These are phyloP conservation scores for Perithous albicinctus DNA, from an alignment of 2,888 invertebrate species.

Conservation along the genomic window DNA sequence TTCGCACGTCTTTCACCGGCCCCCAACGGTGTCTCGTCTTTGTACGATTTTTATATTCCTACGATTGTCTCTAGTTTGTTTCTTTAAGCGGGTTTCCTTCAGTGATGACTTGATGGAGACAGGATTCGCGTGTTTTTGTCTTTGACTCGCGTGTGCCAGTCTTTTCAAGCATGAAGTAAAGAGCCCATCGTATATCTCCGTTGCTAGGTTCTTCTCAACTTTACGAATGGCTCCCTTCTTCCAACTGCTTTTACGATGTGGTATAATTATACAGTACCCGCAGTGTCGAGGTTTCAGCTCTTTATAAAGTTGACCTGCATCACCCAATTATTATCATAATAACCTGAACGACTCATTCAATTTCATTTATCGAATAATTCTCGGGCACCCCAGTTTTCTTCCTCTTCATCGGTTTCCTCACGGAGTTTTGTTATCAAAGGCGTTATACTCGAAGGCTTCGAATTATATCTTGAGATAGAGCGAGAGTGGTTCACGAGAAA, in stretches of 20 bases:
- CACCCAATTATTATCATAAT: not conserved
- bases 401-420: slow-evolving; percentile 14
- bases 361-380: slow-evolving; percentile 30
- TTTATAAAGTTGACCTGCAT: slow-evolving; percentile 1
- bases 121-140: slow-evolving; percentile 18
- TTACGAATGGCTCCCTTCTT: slow-evolving; percentile 29
- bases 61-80: slow-evolving; percentile 20
- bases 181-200: slow-evolving; percentile 14
- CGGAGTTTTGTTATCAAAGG: slow-evolving; percentile 33
- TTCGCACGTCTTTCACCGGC: not conserved
- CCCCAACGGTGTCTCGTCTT: not conserved
- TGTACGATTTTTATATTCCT: slow-evolving; percentile 45
- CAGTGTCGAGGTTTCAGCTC: not conserved
- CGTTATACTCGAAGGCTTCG: slow-evolving; percentile 28
- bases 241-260: slow-evolving; percentile 73
- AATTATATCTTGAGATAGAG: slow-evolving; percentile 35
- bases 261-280: slow-evolving; percentile 63
- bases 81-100: slow-evolving; percentile 8
- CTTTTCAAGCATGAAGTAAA: not conserved
- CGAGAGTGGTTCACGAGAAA: not conserved
- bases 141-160: slow-evolving; percentile 14
- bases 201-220: slow-evolving; percentile 23
- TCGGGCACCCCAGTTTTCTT: slow-evolving; percentile 17
- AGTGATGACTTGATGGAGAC: slow-evolving; percentile 4
- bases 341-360: slow-evolving; percentile 12